Conservation (phyloP, 2,888 invertebrate species). For the Pyrrhosoma nymphula region DNA sequence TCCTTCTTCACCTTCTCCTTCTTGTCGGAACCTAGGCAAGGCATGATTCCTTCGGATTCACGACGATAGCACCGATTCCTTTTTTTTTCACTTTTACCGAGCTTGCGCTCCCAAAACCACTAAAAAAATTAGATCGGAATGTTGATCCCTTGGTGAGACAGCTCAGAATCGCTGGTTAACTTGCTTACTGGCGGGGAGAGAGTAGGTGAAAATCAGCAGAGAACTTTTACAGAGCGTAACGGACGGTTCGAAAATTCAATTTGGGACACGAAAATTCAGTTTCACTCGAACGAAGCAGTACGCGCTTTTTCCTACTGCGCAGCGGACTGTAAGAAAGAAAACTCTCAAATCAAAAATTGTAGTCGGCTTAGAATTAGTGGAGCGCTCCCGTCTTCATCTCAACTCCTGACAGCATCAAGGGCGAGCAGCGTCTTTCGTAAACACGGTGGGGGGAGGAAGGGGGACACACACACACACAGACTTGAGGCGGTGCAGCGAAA, state of each 20-base stretch:
- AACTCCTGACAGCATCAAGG: neutral
- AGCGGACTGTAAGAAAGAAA: neutral
- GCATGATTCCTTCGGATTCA: neutral
- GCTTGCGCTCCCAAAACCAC: neutral
- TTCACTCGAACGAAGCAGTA: neutral
- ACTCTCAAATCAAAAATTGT: neutral
- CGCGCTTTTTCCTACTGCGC: neutral
- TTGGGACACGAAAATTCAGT: neutral
- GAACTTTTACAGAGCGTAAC: neutral
- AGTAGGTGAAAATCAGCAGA: neutral
- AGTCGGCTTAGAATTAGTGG: neutral
- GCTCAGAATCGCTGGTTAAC: neutral
- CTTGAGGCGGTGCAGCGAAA: slow-evolving; percentile 6
- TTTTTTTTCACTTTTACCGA: neutral
- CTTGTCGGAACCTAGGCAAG: slow-evolving; percentile 50
- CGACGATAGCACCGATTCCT: neutral
- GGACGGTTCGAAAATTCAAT: neutral
- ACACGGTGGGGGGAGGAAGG: neutral
- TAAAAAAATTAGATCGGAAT: neutral
- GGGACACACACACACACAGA: too few species aligned
- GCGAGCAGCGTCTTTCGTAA: neutral
- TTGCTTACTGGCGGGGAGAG: neutral
- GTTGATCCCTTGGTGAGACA: neutral
- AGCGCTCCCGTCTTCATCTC: neutral
- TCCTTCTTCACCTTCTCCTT: slow-evolving; percentile 47